Conservation (phyloP, 2,113 vertebrate genomes). For the Poeciliopsis retropinna region DNA sequence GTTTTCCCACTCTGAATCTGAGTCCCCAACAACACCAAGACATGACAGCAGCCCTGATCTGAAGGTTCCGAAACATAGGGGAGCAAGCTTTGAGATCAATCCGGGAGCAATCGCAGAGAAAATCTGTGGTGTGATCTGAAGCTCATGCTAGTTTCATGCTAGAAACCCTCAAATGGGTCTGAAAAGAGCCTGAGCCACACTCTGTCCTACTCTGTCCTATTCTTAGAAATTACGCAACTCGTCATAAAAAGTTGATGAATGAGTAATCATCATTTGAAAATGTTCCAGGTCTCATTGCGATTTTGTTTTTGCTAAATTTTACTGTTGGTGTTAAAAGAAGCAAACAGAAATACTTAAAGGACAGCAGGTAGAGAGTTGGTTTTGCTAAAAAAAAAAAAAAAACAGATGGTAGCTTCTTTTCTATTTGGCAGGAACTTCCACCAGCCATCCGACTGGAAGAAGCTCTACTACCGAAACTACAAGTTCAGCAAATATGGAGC, state of each 20-base stretch:
- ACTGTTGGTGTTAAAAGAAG: not conserved
- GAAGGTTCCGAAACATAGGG: not conserved
- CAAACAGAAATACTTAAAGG: not conserved
- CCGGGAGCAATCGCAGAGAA: not conserved
- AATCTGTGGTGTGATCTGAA: not conserved
- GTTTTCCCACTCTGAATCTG: too few relatives aligned
- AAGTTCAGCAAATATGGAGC: not conserved
- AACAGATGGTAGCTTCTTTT: not conserved
- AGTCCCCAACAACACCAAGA: too few relatives aligned
- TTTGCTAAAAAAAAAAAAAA: not conserved
- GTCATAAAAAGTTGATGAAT: not conserved
- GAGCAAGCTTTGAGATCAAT: too few relatives aligned
- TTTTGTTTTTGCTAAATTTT: too few relatives aligned
- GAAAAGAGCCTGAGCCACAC: not conserved
- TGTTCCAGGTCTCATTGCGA: too few relatives aligned
- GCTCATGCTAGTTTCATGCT: too few relatives aligned
- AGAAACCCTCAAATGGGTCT: not conserved
- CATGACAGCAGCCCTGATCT: not conserved
- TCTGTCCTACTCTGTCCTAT: not conserved
- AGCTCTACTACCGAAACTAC: not conserved
- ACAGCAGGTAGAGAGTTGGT: not conserved
- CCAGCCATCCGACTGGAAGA: not conserved
- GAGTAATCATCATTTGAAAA: too few relatives aligned
- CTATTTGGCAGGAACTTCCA: not conserved
- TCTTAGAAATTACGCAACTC: not conserved